Evolutionary conservation across 2,888 invertebrate genomes (phyloP).

Genomic region (Exocentrus adspersus): DNA sequence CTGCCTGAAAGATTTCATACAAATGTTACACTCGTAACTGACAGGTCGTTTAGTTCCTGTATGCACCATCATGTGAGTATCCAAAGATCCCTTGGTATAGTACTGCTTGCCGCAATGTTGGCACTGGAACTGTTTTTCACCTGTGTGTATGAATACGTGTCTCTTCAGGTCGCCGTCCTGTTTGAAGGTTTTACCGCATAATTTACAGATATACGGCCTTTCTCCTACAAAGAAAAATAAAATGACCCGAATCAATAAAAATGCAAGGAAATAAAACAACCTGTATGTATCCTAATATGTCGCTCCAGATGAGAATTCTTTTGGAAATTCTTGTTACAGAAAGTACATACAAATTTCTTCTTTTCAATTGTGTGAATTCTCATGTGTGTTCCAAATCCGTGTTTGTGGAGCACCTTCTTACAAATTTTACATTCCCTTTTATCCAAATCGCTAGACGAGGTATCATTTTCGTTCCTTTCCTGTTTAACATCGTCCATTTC

Average conservation of each 20-base stretch:
- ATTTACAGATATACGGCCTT: constrained; percentile 36
- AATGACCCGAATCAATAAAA: no score
- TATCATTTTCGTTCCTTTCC: neutral
- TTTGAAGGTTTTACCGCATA: constrained; percentile 37
- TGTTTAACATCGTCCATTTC: constrained; percentile 18
- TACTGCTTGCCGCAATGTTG: constrained; percentile 40
- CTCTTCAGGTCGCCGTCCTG: constrained; percentile 39
- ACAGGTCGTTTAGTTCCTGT: constrained; percentile 4
- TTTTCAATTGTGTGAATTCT: constrained; percentile 50
- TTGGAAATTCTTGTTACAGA: constrained; percentile 49
- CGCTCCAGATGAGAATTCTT: constrained; percentile 40
- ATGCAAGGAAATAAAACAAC: constrained; percentile 23
- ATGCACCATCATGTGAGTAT: constrained; percentile 27
- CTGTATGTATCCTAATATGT: constrained; percentile 41
- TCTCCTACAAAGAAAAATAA: constrained; percentile 33
- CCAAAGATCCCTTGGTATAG: constrained; percentile 32
- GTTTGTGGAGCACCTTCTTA: constrained; percentile 35
- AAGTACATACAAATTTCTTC: constrained; percentile 45
- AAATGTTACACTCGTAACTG: constrained; percentile 18
- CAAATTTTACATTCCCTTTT: constrained; percentile 38
- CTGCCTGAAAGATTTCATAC: constrained; percentile 8
- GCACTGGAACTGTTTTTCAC: constrained; percentile 36
- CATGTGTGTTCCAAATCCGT: constrained; percentile 48
- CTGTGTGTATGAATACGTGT: constrained; percentile 30
- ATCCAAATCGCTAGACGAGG: constrained; percentile 9